Base-by-base conservation (phyloP, 2,888 invertebrate genomes). In the Cylindroiulus punctatus region DNA sequence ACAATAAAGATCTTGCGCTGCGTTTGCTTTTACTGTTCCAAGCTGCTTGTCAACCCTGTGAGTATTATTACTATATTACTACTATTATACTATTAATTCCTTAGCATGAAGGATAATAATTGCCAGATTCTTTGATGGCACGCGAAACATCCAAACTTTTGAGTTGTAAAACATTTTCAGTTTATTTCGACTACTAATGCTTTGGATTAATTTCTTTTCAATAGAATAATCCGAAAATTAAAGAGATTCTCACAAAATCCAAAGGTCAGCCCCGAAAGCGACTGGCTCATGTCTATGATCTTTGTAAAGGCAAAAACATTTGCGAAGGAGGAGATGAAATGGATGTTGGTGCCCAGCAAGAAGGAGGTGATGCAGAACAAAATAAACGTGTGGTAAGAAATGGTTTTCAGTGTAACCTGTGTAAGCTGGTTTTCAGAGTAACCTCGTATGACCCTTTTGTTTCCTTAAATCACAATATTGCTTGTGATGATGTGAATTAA, bases 261-360 rank as follows among this genome's bases (percentile, higher is more conserved):
- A 98, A 98, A 92, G 98, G 98, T 1, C 98, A 98, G 90, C 97
- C 98, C 0, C 93, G 99, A 87, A 98, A 98, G 91, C 93, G 99
- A 86, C 92, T 99, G 87, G 95, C 97, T 1, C 96, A 97, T 92
- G 96, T 99, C 0, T 99, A 99, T 91, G 99, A 99, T 91, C 92
- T 99, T 44, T 99, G 99, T 91, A 99, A 99, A 92, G 96, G 97
- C 10, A 98, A 98, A 92, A 97, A 96, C 89, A 96, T 99, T 90
- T 99, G 99, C 91, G 99, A 99, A 91, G 98, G 98, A 88, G 98
- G 98, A 88, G 98, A 98, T 91, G 99, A 98, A 91, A 97, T 98
- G 95, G 98, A 98, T 90, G 93, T 96, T 87, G 94, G 94, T 1
- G 96, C 96, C 90, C 52, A 89, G 10, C 90, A 90, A 86, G 90